Evolutionary conservation across 2,113 vertebrate genomes (phyloP).

Genomic region (Halichoeres trimaculatus): DNA sequence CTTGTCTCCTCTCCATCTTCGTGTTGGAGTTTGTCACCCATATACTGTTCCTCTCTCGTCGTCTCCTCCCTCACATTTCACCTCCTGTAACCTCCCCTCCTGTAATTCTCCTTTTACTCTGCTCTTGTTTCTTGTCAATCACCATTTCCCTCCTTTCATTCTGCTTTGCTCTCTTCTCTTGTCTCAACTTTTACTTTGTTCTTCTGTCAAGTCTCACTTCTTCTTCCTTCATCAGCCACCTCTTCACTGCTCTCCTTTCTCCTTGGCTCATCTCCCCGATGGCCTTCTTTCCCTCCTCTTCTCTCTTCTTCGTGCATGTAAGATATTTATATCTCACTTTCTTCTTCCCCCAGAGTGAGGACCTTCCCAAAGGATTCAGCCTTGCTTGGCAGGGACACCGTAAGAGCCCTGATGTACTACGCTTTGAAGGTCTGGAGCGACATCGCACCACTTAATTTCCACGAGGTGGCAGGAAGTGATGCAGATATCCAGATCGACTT

Average conservation of each 20-base stretch:
- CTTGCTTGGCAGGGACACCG: constrained; percentile 89
- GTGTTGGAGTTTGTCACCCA: constrained; percentile 12
- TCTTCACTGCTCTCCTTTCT: background rate
- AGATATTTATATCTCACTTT: background rate
- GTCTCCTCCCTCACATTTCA: constrained; percentile 6
- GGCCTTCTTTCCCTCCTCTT: background rate
- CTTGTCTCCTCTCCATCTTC: background rate
- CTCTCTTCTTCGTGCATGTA: background rate
- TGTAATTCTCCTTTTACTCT: background rate
- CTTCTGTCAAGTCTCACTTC: constrained; percentile 12
- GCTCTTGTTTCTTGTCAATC: constrained; percentile 12
- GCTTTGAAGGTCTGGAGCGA: constrained; percentile 98
- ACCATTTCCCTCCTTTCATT: background rate
- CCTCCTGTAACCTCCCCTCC: constrained; percentile 2
- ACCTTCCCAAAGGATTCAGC: constrained; percentile 91
- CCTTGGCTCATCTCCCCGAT: background rate
- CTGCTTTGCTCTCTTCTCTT: background rate
- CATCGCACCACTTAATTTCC: constrained; percentile 94
- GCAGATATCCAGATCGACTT: constrained; percentile 98
- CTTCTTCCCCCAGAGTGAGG: constrained; percentile 87
- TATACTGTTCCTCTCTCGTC: background rate
- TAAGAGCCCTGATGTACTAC: constrained; percentile 95
- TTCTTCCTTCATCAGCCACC: constrained; percentile 8
- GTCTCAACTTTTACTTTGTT: constrained; percentile 19
- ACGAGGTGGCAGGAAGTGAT: constrained; percentile 91